Percentiles rank a stretch among this genome's conserved stretches.
These are phyloP conservation scores for Falco punctatus DNA, from an alignment of 2,113 vertebrate genomes.

Conservation along the genomic window DNA sequence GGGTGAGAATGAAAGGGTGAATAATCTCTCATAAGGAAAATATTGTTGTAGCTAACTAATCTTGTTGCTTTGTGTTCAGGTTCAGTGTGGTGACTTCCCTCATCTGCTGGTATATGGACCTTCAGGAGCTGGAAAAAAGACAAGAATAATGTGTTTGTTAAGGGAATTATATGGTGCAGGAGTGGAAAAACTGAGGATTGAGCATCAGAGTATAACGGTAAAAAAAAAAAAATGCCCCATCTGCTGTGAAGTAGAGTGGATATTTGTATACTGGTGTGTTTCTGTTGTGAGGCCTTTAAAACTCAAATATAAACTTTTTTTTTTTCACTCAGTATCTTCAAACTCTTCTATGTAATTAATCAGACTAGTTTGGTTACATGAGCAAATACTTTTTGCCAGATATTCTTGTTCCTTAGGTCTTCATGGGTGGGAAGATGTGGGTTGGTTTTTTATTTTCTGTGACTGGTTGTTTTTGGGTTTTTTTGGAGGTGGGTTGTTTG, in stretches of 20 bases:
- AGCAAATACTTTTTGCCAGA: not conserved
- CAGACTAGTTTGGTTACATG: not conserved
- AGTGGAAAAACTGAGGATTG: slow-evolving; percentile 95
- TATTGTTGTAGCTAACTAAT: not conserved
- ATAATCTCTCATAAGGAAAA: fast-evolving
- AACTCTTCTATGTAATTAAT: not conserved
- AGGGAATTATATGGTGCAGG: slow-evolving; percentile 92
- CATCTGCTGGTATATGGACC: slow-evolving; percentile 95
- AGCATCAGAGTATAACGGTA: slow-evolving; percentile 95
- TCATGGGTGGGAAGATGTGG: not conserved
- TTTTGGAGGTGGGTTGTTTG: fast-evolving
- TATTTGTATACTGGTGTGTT: not conserved
- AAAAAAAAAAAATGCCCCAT: not conserved
- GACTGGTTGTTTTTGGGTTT: not conserved
- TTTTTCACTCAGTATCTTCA: not conserved
- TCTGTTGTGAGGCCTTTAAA: not conserved
- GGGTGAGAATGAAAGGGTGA: not conserved
- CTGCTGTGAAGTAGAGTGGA: not conserved
- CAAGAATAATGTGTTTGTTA: slow-evolving; percentile 95
- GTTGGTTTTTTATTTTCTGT: not conserved
- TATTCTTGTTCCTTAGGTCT: not conserved
- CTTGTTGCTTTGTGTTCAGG: slow-evolving; percentile 70
- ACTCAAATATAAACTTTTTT: too few species aligned
- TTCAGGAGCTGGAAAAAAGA: slow-evolving; percentile 97
- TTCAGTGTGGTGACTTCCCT: slow-evolving; percentile 95